Conservation (phyloP, 2,888 invertebrate species). For the Trachelus stipa region DNA sequence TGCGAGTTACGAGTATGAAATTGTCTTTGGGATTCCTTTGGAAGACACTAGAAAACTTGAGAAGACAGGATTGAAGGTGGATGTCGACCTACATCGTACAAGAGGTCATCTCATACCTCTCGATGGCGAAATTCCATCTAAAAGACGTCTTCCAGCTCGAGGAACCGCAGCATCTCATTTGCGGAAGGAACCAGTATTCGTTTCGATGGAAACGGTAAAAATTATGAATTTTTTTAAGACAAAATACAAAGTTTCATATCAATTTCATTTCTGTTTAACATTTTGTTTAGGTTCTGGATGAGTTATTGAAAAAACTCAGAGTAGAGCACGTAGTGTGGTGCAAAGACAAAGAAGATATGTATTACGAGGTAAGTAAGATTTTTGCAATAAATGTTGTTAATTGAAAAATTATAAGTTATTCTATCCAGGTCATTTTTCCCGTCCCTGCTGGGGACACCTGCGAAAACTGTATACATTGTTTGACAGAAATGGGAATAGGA, state of each 20-base stretch:
- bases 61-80: conserved; percentile 19
- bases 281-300: conserved; percentile 73
- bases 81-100: conserved; percentile 52
- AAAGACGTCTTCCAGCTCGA: conserved; percentile 12
- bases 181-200: conserved; percentile 64
- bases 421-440: conserved; percentile 72
- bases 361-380: conserved; percentile 71
- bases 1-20: conserved; percentile 74
- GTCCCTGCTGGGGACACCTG: conserved; percentile 77
- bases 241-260: neutral
- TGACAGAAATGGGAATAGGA: conserved; percentile 79
- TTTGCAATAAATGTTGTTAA: neutral
- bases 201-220: conserved; percentile 78
- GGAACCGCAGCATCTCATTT: conserved; percentile 15
- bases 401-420: neutral
- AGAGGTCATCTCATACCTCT: conserved; percentile 39
- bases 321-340: conserved; percentile 80
- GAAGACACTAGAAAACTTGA: conserved; percentile 42
- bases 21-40: conserved; percentile 67
- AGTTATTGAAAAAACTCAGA: conserved; percentile 74
- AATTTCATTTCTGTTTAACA: conserved; percentile 1
- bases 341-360: conserved; percentile 75
- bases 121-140: conserved; percentile 21
- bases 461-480: conserved; percentile 79
- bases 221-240: conserved; percentile 3